Evolutionary conservation across 2,888 invertebrate genomes (phyloP), one percentile per base, ranked within the genome.

Genomic region (Cryptocephalus primarius): DNA sequence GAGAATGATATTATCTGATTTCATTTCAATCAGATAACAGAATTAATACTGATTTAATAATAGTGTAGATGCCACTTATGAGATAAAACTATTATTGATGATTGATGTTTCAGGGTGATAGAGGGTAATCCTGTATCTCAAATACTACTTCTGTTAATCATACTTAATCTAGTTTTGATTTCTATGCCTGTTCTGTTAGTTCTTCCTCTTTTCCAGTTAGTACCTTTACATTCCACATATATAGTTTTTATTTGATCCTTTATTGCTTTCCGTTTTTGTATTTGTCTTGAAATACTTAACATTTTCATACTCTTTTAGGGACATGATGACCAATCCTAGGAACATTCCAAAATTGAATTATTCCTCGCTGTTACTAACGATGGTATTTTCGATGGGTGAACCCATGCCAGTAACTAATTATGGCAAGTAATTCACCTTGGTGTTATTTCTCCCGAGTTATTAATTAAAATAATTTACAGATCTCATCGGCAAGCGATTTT

Each of bases 381-480:
- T 92, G 79, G 81, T 94, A 42, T 83, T 94, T 66, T 91, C 89
- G 45, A 87, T 89, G 78, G 93, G 88, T 0, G 92, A 94, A 66
- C 80, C 80, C 41, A 82, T 94, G 75, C 93, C 94, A 2, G 78
- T 90, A 45, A 87, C 88, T 43, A 88, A 93, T 72, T 85, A 88
- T 66, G 89, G 91, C 91, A 70, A 72, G 66, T n/a, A 11, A 14
- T 41, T 8, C 11, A 10, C 8, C 11, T 14, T 1, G 32, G 14
- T 14, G 2, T 9, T 8, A 41, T 13, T 11, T 13, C 9, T 9
- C 9, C 10, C 10, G 8, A 41, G 8, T 13, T 8, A n/a, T 9
- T 11, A 9, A 32, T 10, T 31, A 31, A 8, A 1, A 45, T 36
- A 32, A 40, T 42, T 75, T 75, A 44, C 72, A 90, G 92, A 91